Conservation (phyloP, 2,797 vertebrate genomes). For the Cercopithecus hamlyni region DNA sequence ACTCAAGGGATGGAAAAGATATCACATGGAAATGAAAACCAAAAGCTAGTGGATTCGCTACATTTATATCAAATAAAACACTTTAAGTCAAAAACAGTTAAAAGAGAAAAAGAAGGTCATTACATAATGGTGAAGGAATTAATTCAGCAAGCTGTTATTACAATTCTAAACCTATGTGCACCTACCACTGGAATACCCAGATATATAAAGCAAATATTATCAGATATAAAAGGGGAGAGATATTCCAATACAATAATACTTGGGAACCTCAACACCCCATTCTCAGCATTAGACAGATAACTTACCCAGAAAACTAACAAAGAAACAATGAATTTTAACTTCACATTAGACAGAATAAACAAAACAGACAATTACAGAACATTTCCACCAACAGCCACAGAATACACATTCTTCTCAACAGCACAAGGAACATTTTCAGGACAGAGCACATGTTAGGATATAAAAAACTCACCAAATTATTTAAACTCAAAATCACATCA, state of each 20-base stretch:
- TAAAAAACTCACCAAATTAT: too few species aligned
- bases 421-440: too few species aligned
- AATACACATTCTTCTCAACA: too few species aligned
- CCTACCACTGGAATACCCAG: neutral
- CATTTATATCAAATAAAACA: neutral
- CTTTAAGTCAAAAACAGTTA: neutral
- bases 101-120: neutral
- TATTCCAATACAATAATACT: neutral
- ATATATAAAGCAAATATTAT: neutral
- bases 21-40: neutral
- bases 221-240: neutral
- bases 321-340: too few species aligned
- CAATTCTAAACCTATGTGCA: neutral
- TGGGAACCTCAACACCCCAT: neutral
- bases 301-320: too few species aligned
- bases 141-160: neutral
- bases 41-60: neutral
- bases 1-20: neutral
- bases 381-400: too few species aligned
- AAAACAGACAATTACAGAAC: too few species aligned
- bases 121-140: neutral
- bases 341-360: too few species aligned
- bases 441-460: too few species aligned
- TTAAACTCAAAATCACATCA: neutral
- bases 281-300: neutral